Evolutionary conservation across 2,888 invertebrate genomes (phyloP).

Genomic region (Nomada fucata): DNA sequence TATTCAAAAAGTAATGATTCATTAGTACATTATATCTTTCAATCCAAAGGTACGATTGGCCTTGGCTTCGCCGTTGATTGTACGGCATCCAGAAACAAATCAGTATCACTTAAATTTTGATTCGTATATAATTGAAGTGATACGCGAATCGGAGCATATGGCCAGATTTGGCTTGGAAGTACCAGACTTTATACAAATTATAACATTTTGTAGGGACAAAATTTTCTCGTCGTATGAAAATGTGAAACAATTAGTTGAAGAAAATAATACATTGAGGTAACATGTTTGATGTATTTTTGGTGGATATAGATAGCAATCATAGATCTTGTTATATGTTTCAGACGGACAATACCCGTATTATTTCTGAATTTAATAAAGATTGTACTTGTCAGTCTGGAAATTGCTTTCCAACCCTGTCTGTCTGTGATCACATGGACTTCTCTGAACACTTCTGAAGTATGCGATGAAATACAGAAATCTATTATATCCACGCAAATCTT

Average conservation of each 20-base stretch:
- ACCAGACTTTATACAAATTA: slow-evolving; percentile 90
- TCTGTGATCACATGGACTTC: slow-evolving; percentile 94
- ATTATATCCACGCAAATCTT: slow-evolving; percentile 88
- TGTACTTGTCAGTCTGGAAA: slow-evolving; percentile 88
- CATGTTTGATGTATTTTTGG: neutral
- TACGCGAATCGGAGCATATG: slow-evolving; percentile 93
- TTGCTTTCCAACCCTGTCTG: slow-evolving; percentile 90
- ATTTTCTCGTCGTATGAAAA: slow-evolving; percentile 87
- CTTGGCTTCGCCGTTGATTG: slow-evolving; percentile 89
- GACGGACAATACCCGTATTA: slow-evolving; percentile 86
- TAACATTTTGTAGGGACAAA: slow-evolving; percentile 90
- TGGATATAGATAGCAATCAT: neutral
- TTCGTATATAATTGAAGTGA: slow-evolving; percentile 89
- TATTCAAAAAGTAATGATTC: neutral
- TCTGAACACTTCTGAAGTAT: slow-evolving; percentile 88
- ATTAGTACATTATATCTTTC: neutral
- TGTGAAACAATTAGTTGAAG: slow-evolving; percentile 87
- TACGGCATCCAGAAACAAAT: slow-evolving; percentile 88
- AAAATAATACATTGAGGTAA: slow-evolving; percentile 85
- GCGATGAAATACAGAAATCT: slow-evolving; percentile 85
- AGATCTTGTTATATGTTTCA: slow-evolving; percentile 53
- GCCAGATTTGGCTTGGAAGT: slow-evolving; percentile 90
- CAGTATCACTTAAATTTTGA: slow-evolving; percentile 90
- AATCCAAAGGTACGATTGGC: slow-evolving; percentile 87
- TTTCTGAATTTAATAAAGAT: slow-evolving; percentile 90